Base-by-base conservation (phyloP, 2,113 vertebrate genomes). In the Gymnorhina tibicen region DNA sequence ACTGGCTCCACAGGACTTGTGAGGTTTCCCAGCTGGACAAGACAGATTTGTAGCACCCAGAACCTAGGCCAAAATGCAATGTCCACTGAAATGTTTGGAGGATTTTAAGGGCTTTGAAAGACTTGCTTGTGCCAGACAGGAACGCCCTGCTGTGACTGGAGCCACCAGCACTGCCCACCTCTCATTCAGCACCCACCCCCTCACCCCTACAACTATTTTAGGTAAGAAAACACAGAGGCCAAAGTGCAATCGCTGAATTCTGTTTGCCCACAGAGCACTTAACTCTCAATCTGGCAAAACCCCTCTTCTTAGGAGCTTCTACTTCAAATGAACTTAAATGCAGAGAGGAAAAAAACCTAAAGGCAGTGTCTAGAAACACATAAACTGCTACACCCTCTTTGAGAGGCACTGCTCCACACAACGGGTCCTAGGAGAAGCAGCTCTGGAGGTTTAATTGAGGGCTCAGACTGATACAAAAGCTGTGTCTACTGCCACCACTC, bases 71-170 rank as follows among this genome's bases (percentile, higher is more conserved):
- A 81, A 75, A 81, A 94, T 10, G 4, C 10, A 50, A 16, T 0
- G 2, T 10, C 28, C 23, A 20, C 30, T 72, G 63, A 7, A 17
- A 32, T 3, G 10, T 44, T 83, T 24, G 27, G 16, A 79, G 32
- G 64, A 33, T 55, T 81, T 67, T 21, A 90, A 67, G 26, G 11
- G 16, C 35, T 87, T 82, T 67, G 63, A 39, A 91, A 83, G n/a
- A 70, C 22, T 63, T 62, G 16, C 32, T 68, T 74, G 9, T 27
- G 69, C 23, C 32, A 50, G 53, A 62, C 16, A 58, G 58, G 68
- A 87, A 63, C 0, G 1, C 3, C 12, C 24, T 72, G 39, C 39
- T 37, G 3, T 11, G 28, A 44, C 1, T 15, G 24, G 13, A 86
- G 47, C n/a, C 58, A 53, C 7, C n/a, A 30, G 50, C 46, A 33